Conservation (phyloP, 2,113 vertebrate genomes). For the Chloroceryle aenea region DNA sequence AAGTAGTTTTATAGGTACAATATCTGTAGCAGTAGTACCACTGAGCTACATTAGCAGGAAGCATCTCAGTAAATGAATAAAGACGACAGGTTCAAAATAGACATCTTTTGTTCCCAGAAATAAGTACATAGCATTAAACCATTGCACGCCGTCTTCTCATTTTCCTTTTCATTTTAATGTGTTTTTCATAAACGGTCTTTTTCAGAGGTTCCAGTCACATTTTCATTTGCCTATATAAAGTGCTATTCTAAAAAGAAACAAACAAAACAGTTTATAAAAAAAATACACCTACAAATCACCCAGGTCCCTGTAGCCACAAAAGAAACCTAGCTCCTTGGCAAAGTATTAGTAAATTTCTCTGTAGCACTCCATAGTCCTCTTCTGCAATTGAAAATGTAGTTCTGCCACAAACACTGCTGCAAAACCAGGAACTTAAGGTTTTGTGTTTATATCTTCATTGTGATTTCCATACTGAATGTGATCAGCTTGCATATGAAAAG, state of each 20-base stretch:
- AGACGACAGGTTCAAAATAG: slow-evolving; percentile 12
- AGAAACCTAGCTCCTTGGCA: not conserved
- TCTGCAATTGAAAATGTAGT: not conserved
- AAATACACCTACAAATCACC: not conserved
- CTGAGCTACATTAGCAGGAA: slow-evolving; percentile 29
- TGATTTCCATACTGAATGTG: not conserved
- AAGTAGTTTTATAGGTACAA: slow-evolving; percentile 29
- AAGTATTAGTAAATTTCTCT: not conserved
- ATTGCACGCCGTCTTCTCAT: not conserved
- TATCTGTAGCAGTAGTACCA: slow-evolving; percentile 7
- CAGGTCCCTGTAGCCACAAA: not conserved
- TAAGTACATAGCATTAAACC: not conserved
- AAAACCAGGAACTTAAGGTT: not conserved
- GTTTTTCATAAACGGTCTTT: not conserved
- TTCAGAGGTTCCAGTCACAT: not conserved
- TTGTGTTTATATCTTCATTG: not conserved
- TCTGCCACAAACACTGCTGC: not conserved
- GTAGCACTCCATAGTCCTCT: not conserved
- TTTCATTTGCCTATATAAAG: not conserved
- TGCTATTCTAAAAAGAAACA: not conserved
- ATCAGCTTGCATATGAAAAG: not conserved
- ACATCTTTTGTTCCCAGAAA: slow-evolving; percentile 34
- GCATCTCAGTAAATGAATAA: slow-evolving; percentile 26
- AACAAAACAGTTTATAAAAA: not conserved
- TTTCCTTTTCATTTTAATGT: not conserved